These are phyloP conservation scores for Lycocorax pyrrhopterus DNA, from an alignment of 2,113 vertebrate species.

Conservation along the genomic window DNA sequence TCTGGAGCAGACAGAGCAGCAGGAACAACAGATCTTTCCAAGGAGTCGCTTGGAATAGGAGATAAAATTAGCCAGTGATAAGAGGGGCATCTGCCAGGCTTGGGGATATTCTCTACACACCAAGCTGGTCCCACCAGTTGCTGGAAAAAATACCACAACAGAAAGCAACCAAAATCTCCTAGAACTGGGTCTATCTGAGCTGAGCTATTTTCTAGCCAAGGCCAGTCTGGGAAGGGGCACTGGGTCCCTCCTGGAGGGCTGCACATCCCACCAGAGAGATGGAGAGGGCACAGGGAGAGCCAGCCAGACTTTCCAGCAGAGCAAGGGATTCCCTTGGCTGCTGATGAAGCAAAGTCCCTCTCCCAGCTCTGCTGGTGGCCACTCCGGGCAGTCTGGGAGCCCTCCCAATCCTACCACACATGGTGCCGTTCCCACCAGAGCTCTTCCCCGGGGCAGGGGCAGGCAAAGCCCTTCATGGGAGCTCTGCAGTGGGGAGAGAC, in stretches of 20 bases:
- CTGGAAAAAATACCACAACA: not conserved
- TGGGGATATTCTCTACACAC: not conserved
- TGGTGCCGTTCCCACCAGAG: rapidly evolving
- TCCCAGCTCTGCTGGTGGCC: not conserved
- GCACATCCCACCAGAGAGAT: rapidly evolving
- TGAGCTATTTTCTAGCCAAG: not conserved
- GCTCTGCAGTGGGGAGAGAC: not conserved
- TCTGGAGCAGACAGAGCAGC: not conserved
- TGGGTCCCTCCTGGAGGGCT: not conserved
- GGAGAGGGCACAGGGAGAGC: not conserved
- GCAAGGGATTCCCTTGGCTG: not conserved
- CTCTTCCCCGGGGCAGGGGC: not conserved
- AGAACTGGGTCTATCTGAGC: not conserved
- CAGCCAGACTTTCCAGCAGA: rapidly evolving
- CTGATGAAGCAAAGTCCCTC: not conserved
- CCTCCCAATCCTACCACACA: not conserved
- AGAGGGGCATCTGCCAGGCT: not conserved
- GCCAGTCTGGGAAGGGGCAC: not conserved
- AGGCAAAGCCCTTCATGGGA: not conserved
- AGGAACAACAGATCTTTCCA: not conserved
- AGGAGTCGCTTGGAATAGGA: not conserved
- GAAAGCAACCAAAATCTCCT: not conserved
- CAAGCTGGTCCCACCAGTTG: not conserved
- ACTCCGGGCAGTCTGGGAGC: not conserved
- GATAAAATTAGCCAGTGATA: not conserved